Evolutionary conservation across 2,888 invertebrate genomes (phyloP), one percentile per base, ranked within the genome.

Genomic region (Lymantria monacha): DNA sequence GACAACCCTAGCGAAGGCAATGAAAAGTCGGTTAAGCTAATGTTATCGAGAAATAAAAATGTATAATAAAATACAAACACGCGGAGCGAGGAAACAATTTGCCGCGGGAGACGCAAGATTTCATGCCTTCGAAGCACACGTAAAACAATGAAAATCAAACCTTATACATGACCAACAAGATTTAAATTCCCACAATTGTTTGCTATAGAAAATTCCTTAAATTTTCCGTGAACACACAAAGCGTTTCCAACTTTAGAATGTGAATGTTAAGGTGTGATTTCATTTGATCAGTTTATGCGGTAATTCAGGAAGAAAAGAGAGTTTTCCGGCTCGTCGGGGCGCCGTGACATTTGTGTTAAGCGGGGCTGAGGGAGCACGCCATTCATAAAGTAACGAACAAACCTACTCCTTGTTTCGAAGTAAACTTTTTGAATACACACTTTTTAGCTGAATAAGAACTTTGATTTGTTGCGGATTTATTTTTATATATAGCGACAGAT

Each of bases 11-110:
- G 75, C 70, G 54, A 59, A 83, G 86, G 90, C 90, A 89, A 91
- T 91, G 90, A 91, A 91, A 91, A 91, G 89, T 90, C 90, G 87
- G 90, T 91, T 90, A 90, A 90, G 91, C 90, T 90, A 91, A 91
- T 91, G 90, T 91, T 91, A 91, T 91, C 90, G 90, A 85, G 87
- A 83, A 90, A 90, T 91, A 91, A 91, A 91, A 91, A 90, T 89
- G 90, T 91, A 90, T 91, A 90, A 90, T 91, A 91, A 91, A 91
- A 91, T 90, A 90, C 89, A 88, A 90, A 89, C 90, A 89, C 83
- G 87, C 83, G 81, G 85, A 85, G 87, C 83, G 88, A 87, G 91
- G 89, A 90, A 90, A 91, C 89, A 91, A 90, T 90, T 90, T 90
- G 88, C 89, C 88, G 85, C 86, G 81, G 84, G 88, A 89, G 87